Percentiles rank a stretch among this genome's conserved stretches.
phyloP scores from a whole-genome alignment of 2,113 vertebrate species.

The Salvelinus fontinalis region DNA sequence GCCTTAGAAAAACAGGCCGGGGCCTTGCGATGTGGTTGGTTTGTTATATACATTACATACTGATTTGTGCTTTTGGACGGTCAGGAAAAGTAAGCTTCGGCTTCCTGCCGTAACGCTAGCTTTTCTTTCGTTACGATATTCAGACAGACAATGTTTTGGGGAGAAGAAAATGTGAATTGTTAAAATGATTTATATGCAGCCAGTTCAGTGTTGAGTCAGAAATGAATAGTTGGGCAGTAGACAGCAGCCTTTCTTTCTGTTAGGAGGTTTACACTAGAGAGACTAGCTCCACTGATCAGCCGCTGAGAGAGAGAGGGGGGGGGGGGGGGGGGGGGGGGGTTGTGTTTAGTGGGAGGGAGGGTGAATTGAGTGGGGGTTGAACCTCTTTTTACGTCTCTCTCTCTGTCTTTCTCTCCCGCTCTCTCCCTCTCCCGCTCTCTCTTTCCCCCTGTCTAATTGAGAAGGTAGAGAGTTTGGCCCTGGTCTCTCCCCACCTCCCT shows the following conservation, averaged over 20 bases:
- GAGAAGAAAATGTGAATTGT: constrained; percentile 9
- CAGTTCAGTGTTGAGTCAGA: not conserved
- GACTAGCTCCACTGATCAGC: not conserved
- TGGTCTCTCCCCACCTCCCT: not conserved
- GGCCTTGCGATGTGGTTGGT: constrained; percentile 59
- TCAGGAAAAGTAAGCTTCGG: constrained; percentile 58
- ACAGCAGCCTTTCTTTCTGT: not conserved
- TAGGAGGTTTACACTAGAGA: no score
- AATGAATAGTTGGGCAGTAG: constrained; percentile 11
- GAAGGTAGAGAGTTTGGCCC: no score
- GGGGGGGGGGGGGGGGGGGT: not conserved
- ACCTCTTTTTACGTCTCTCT: no score
- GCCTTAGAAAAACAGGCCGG: constrained; percentile 71
- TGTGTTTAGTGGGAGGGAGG: not conserved
- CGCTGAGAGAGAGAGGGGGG: not conserved
- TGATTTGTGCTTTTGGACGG: constrained; percentile 52
- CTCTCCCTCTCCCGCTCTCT: not conserved
- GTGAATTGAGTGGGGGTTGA: not conserved
- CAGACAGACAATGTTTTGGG: constrained; percentile 34
- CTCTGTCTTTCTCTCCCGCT: no score
- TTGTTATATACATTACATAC: constrained; percentile 74
- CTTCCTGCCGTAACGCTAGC: constrained; percentile 56
- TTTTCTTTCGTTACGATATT: constrained; percentile 45
- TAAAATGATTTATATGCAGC: constrained; percentile 38
- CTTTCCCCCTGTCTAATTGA: not conserved